Evolutionary conservation across 1,140 invertebrate species (phyloP).

Genomic region (Sesamia nonagrioides): DNA sequence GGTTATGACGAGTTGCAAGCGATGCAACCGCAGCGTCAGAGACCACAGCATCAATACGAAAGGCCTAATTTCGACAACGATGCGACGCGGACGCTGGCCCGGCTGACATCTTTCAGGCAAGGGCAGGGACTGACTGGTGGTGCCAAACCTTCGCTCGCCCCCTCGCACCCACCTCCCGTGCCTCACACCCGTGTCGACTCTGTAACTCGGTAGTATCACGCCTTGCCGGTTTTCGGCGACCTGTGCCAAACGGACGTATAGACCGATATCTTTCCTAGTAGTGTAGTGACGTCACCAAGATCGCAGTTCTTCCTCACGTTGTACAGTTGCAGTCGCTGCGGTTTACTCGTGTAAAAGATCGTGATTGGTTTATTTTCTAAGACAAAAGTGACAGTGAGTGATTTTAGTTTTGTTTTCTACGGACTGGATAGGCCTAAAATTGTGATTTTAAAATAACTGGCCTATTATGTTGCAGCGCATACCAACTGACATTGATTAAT

Average conservation of each 20-base stretch:
- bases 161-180: constrained; percentile 72
- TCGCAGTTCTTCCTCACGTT: constrained; percentile 77
- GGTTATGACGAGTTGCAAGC: constrained; percentile 81
- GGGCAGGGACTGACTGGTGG: constrained; percentile 67
- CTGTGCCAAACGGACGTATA: constrained; percentile 87
- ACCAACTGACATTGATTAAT: constrained; percentile 54
- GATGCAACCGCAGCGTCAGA: constrained; percentile 76
- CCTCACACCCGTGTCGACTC: constrained; percentile 79
- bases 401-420: constrained; percentile 50
- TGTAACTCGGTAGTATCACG: constrained; percentile 85
- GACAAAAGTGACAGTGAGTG: constrained; percentile 51
- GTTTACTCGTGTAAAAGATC: constrained; percentile 43
- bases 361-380: constrained; percentile 21
- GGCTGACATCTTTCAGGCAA: constrained; percentile 81
- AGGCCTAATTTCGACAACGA: constrained; percentile 84
- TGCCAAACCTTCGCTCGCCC: constrained; percentile 66
- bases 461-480: constrained; percentile 59
- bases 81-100: constrained; percentile 69
- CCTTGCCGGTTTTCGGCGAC: constrained; percentile 85
- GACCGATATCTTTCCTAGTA: constrained; percentile 63
- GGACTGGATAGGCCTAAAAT: constrained; percentile 47
- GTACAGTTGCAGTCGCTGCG: constrained; percentile 50
- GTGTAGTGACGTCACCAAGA: constrained; percentile 74
- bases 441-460: constrained; percentile 55
- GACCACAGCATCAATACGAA: constrained; percentile 82